These are phyloP conservation scores for Limanda limanda DNA, from an alignment of 2,113 vertebrate species.

Conservation along the genomic window DNA sequence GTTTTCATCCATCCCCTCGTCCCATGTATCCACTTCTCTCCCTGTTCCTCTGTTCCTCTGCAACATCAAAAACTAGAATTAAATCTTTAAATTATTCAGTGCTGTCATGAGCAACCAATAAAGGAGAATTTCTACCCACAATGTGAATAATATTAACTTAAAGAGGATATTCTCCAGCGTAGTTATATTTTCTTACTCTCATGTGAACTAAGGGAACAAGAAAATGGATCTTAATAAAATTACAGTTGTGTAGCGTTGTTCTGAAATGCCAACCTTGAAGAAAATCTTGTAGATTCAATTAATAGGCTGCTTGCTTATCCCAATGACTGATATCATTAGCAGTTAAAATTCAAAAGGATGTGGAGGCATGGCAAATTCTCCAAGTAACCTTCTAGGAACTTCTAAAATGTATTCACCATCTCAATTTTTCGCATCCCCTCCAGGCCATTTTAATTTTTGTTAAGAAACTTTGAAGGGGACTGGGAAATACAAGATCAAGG, in stretches of 20 bases:
- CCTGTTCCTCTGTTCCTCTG: not conserved
- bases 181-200: not conserved
- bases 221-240: not conserved
- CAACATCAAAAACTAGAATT: not conserved
- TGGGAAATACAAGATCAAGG: not conserved
- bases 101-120: not conserved
- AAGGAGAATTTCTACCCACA: not conserved
- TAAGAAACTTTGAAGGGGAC: not conserved
- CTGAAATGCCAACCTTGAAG: not conserved
- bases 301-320: not conserved
- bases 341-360: not conserved
- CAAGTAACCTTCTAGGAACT: not conserved
- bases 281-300: not conserved
- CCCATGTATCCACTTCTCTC: not conserved
- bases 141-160: not conserved
- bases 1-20: slow-evolving; percentile 31
- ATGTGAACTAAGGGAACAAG: not conserved
- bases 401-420: not conserved
- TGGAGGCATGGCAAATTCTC: not conserved
- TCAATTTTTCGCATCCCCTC: not conserved
- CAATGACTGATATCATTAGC: not conserved
- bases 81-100: slow-evolving; percentile 33
- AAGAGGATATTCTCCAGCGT: not conserved
- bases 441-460: not conserved
- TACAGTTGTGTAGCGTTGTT: not conserved